phyloP scores from a whole-genome alignment of 2,797 vertebrate genomes.

The Emydoidea blandingii region DNA sequence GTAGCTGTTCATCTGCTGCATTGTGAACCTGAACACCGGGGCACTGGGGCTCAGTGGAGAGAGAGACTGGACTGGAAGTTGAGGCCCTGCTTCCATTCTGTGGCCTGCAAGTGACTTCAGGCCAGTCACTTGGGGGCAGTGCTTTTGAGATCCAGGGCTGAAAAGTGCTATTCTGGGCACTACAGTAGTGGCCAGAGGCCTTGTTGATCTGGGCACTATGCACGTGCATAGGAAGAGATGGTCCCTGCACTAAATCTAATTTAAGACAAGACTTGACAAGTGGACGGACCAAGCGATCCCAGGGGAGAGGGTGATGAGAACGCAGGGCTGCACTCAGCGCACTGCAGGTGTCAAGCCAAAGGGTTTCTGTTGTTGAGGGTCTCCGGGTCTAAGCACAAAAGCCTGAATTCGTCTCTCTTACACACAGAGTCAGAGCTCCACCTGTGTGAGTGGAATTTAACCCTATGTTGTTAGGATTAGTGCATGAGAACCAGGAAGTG shows the following conservation, averaged over 20 bases:
- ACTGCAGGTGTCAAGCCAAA: not conserved
- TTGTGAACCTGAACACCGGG: not conserved
- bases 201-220: not conserved
- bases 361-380: not conserved
- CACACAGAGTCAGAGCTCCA: not conserved
- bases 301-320: not conserved
- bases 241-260: not conserved
- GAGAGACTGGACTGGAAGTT: not conserved
- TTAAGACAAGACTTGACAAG: not conserved
- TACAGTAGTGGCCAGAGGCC: not conserved
- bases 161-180: not conserved
- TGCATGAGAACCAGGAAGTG: not conserved
- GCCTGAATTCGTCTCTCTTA: not conserved
- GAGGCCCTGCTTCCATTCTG: no score
- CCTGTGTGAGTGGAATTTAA: not conserved
- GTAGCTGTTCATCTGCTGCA: not conserved
- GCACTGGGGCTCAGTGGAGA: no score
- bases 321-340: not conserved
- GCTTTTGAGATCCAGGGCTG: no score
- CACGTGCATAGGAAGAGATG: not conserved
- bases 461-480: no score
- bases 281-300: not conserved
- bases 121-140: not conserved
- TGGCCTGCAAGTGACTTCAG: not conserved
- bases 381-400: not conserved